Evolutionary conservation across 2,888 invertebrate species (phyloP).

Genomic region (Schrankia costaestrigalis): DNA sequence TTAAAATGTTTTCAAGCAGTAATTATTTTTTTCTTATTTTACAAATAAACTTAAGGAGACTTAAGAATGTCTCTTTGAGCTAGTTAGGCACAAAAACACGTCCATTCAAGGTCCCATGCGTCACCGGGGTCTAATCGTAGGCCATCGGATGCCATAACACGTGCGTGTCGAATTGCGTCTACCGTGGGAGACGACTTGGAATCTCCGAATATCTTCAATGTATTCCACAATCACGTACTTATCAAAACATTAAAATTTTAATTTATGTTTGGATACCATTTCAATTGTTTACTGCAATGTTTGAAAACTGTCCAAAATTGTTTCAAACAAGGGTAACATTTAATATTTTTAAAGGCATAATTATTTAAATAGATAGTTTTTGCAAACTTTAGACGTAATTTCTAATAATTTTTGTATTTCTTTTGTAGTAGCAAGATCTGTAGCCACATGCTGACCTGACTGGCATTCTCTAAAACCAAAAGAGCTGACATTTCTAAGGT

Average conservation of each 20-base stretch:
- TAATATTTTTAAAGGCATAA: no score
- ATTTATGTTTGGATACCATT: not conserved
- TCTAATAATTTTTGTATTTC: no score
- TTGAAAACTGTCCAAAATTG: no score
- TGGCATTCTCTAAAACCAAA: no score
- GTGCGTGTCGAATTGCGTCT: conserved; percentile 74
- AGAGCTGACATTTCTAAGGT: not conserved
- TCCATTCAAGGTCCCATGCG: conserved; percentile 62
- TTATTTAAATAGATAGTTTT: no score
- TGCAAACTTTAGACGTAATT: no score
- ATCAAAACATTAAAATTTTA: not conserved
- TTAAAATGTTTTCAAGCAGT: no score
- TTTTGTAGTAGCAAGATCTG: no score
- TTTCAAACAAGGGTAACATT: no score
- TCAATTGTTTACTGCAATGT: not conserved
- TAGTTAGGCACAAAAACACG: conserved; percentile 74
- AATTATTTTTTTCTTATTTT: not conserved
- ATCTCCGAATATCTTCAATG: conserved; percentile 36
- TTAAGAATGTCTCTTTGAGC: conserved; percentile 28
- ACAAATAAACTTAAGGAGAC: not conserved
- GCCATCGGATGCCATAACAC: conserved; percentile 75
- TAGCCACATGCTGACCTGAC: no score
- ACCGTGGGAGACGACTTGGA: conserved; percentile 70
- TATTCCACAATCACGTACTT: conserved; percentile 13
- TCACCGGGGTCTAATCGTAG: conserved; percentile 61